Evolutionary conservation across 2,113 vertebrate species (phyloP).

Genomic region (Platanista minor): DNA sequence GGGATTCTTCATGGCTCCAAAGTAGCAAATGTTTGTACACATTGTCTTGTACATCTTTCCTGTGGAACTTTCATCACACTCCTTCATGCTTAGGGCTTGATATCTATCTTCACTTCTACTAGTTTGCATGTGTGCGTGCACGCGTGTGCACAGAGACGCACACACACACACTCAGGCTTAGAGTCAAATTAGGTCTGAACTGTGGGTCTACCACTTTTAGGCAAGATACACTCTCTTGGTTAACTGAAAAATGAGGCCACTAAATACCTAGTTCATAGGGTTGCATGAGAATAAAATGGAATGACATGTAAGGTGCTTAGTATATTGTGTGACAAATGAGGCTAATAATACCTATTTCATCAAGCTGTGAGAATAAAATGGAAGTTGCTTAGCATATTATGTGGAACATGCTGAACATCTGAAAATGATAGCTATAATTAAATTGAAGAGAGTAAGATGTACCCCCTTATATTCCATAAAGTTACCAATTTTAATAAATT

Average conservation of each 20-base stretch:
- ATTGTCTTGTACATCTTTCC: not conserved
- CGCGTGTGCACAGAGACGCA: not conserved
- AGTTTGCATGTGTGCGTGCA: not conserved
- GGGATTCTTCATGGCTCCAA: not conserved
- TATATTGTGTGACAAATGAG: not conserved
- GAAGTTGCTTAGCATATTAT: not conserved
- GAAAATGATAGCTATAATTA: constrained; percentile 36
- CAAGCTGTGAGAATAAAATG: not conserved
- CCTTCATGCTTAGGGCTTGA: not conserved
- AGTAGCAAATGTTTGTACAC: not conserved
- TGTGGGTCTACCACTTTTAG: not conserved
- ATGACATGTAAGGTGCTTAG: not conserved
- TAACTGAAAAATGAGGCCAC: not conserved
- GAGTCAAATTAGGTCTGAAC: not conserved
- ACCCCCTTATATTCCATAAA: not conserved
- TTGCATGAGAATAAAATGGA: not conserved
- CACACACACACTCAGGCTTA: not conserved
- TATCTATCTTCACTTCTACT: not conserved
- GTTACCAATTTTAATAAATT: not conserved
- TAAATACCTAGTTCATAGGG: not conserved
- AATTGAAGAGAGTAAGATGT: not conserved
- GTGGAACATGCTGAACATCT: not conserved
- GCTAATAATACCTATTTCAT: not conserved
- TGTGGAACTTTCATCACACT: not conserved
- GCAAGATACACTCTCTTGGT: not conserved